Percentiles rank a stretch among this genome's conserved stretches.
phyloP scores from a whole-genome alignment of 2,888 invertebrate species.

The Pterostichus madidus region DNA sequence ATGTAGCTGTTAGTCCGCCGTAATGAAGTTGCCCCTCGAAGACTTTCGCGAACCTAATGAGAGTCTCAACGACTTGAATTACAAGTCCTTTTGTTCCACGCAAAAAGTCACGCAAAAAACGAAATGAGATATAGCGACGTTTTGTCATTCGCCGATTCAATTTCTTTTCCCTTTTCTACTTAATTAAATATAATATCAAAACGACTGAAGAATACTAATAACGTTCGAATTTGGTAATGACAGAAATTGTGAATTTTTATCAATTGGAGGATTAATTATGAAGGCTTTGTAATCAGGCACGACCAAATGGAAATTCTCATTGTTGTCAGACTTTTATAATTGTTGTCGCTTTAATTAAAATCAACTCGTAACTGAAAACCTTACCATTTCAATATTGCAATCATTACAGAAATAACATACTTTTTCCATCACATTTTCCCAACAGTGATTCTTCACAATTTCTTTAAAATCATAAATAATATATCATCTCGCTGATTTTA shows the following conservation, averaged over 20 bases:
- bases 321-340: constrained; percentile 11
- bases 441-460: too few species aligned
- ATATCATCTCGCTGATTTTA: too few species aligned
- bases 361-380: neutral
- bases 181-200: constrained; percentile 60
- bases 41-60: constrained; percentile 60
- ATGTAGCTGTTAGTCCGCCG: constrained; percentile 54
- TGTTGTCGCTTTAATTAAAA: neutral
- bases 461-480: too few species aligned
- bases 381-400: too few species aligned
- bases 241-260: constrained; percentile 27
- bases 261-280: neutral
- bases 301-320: neutral
- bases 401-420: too few species aligned
- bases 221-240: constrained; percentile 38
- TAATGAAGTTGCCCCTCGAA: constrained; percentile 56
- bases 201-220: constrained; percentile 45
- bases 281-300: neutral
- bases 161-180: constrained; percentile 59
- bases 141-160: constrained; percentile 57
- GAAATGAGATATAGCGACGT: constrained; percentile 61
- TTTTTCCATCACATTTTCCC: too few species aligned
- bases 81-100: constrained; percentile 65
- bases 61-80: constrained; percentile 66
- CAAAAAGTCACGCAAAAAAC: constrained; percentile 61